Percentiles rank a stretch among this genome's conserved stretches.
Conservation (phyloP, 2,113 vertebrate species). For the Hippocampus barbouri region DNA sequence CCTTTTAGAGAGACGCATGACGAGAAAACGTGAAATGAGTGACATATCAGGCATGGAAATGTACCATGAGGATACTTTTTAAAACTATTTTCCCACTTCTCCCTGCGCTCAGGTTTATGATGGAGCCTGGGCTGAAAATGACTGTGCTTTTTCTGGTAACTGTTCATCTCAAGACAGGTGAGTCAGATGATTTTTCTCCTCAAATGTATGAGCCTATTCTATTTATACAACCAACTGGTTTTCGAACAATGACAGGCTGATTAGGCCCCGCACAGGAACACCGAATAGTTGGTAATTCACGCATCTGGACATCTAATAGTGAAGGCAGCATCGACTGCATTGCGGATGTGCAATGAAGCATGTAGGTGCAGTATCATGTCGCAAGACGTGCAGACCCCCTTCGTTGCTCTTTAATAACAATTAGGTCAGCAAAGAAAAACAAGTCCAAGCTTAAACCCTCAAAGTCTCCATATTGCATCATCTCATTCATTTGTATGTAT, state of each 20-base stretch:
- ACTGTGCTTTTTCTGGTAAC: constrained; percentile 38
- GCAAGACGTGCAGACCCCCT: not conserved
- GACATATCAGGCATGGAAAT: constrained; percentile 6
- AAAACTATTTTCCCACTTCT: not conserved
- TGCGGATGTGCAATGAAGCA: constrained; percentile 19
- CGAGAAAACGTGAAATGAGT: not conserved
- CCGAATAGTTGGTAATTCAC: constrained; percentile 8
- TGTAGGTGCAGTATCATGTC: not conserved
- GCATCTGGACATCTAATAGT: constrained; percentile 1
- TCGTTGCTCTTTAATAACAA: not conserved
- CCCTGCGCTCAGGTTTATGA: constrained; percentile 31
- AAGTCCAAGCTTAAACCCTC: not conserved
- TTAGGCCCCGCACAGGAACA: not conserved
- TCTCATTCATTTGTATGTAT: constrained; percentile 9
- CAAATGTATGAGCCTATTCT: not conserved
- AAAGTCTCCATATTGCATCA: constrained; percentile 6
- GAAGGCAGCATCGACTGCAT: constrained; percentile 14
- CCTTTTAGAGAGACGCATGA: not conserved
- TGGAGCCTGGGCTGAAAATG: constrained; percentile 41
- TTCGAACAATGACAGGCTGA: not conserved
- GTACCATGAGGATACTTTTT: not conserved
- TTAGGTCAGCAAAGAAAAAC: not conserved
- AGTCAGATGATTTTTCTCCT: constrained; percentile 27
- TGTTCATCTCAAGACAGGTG: constrained; percentile 57
- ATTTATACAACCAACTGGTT: not conserved